Base-by-base conservation (phyloP, 2,888 invertebrate species). In the Pseudococcus jackbeardsleyi region DNA sequence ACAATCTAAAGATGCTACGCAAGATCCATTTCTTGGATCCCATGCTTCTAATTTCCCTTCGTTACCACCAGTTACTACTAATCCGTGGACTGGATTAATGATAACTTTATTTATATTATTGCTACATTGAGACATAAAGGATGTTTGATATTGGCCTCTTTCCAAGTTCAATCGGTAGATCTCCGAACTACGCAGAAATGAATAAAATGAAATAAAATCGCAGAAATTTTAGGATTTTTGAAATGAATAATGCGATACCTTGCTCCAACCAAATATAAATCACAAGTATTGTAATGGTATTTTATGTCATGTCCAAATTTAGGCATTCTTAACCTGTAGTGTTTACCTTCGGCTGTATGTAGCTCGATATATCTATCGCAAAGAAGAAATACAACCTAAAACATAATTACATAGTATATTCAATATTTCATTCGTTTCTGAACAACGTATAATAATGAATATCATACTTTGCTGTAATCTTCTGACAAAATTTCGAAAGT, bases 31-130 rank as follows among this genome's bases (percentile, higher is more conserved):
- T 89, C 99, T 93, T 12, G 98, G 97, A 92, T 99, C 99, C 98
- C 98, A 99, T 5, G 98, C 98, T 92, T 99, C 99, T 0, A 99
- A 94, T 90, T 94, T 95, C 0, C 99, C 99, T 91, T 97, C 96
- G 90, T 95, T 95, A 15, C 97, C 96, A 12, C 99, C 99, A 90
- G 96, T 94, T 86, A 96, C 92, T 26, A 99, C 92, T 85, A 99
- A 93, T 90, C 98, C 95, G 93, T 99, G 98, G 87, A 95, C 94
- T 0, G 96, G 95, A 93, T 97, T 99, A 15, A 99, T 94, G 90
- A 94, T 94, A 91, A 97, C 96, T 91, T 95, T 96, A 91, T 97
- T 98, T 33, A 91, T 89, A 89, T 90, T 90, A 59, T 89, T 86
- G 4, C 88, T 89, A 19, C 96, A 95, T 89, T 95, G 95, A 4